Evolutionary conservation across 35 echinoderm and acorn worm species (phyloP).

Genomic region (Nesometra sesokonis): DNA sequence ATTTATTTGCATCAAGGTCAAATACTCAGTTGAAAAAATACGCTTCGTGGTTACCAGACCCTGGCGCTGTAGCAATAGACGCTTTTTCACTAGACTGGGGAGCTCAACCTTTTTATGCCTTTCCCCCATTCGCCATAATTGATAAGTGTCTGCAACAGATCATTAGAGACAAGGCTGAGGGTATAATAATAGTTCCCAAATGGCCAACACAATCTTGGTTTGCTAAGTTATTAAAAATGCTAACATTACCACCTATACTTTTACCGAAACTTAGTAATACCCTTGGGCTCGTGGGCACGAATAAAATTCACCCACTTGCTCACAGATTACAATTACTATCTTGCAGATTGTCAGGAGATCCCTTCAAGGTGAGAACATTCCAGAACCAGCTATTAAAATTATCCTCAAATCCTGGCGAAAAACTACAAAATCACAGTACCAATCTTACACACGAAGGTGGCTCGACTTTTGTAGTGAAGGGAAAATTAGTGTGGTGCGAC

Average conservation of each 20-base stretch:
- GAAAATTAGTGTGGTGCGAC: slow-evolving; percentile 1
- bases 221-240: too few relatives aligned
- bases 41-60: neutral
- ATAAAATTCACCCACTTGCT: too few relatives aligned
- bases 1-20: neutral
- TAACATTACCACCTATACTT: too few relatives aligned
- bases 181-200: too few relatives aligned
- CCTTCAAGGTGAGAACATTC: slow-evolving; percentile 4
- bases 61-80: neutral
- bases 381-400: slow-evolving; percentile 2
- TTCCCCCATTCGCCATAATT: neutral
- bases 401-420: slow-evolving; percentile 17
- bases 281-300: too few relatives aligned
- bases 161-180: too few relatives aligned
- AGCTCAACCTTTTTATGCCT: neutral
- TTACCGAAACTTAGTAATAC: too few relatives aligned
- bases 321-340: too few relatives aligned
- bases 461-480: neutral
- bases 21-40: neutral
- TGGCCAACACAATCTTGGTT: too few relatives aligned
- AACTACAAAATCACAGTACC: slow-evolving; percentile 13
- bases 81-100: neutral
- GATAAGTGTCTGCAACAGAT: neutral
- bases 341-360: slow-evolving; percentile 1
- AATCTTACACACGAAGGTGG: slow-evolving; percentile 14